These are phyloP conservation scores for Petrosia ficiformis DNA, from an alignment of 37 sponge, comb jelly and placozoan species.

Conservation along the genomic window DNA sequence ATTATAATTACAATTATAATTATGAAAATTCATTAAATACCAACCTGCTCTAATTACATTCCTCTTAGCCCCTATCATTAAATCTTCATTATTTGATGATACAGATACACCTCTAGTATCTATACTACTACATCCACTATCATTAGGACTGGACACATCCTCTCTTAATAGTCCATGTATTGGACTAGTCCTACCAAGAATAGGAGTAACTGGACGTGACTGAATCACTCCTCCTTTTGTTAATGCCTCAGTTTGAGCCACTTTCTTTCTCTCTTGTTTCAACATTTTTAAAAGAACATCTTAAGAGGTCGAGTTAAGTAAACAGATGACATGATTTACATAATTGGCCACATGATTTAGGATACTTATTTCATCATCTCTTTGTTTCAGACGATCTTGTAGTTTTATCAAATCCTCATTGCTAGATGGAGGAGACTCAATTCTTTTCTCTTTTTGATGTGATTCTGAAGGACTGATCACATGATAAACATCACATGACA, in stretches of 20 bases:
- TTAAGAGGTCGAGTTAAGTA: neutral
- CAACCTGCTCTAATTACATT: constrained; percentile 27
- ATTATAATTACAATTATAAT: neutral
- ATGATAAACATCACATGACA: no score
- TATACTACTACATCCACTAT: neutral
- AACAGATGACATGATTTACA: neutral
- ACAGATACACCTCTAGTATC: neutral
- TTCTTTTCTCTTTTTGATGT: no score
- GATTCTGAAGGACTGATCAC: neutral
- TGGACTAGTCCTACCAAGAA: constrained; percentile 39
- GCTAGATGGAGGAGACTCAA: neutral
- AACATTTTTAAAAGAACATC: constrained; percentile 84
- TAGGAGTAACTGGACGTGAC: neutral
- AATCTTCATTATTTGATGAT: neutral
- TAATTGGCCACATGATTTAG: neutral
- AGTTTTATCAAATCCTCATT: constrained; percentile 61
- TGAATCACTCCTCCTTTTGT: constrained; percentile 19
- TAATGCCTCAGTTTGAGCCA: constrained; percentile 69
- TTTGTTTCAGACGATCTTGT: constrained; percentile 74
- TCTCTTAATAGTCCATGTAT: constrained; percentile 1
- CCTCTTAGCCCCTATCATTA: constrained; percentile 2
- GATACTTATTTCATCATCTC: constrained; percentile 95
- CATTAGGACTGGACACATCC: neutral
- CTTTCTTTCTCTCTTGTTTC: constrained; percentile 80
- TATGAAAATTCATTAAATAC: neutral